phyloP scores from a whole-genome alignment of 2,797 vertebrate genomes.

The Miichthys miiuy region DNA sequence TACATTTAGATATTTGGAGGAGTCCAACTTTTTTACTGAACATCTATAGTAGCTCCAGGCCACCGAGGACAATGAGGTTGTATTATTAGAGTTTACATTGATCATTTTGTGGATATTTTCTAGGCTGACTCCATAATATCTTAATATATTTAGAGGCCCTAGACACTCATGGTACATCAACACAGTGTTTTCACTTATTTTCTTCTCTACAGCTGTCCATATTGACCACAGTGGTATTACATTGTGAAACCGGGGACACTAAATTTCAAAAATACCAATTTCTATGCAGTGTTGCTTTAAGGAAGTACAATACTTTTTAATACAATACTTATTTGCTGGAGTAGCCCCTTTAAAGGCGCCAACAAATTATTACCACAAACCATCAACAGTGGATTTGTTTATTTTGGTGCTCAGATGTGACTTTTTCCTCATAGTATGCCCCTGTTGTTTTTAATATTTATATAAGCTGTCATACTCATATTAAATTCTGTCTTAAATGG shows the following conservation, averaged over 20 bases:
- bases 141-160: not conserved
- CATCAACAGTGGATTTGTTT: not conserved
- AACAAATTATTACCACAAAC: not conserved
- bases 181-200: no score
- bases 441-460: not conserved
- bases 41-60: not conserved
- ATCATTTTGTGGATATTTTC: not conserved
- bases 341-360: not conserved
- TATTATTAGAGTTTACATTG: not conserved
- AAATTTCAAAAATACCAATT: no score
- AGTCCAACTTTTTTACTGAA: not conserved
- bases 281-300: no score
- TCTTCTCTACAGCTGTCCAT: no score
- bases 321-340: not conserved
- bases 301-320: not conserved
- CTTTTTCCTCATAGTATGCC: not conserved
- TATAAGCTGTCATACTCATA: not conserved
- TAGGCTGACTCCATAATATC: not conserved
- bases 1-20: not conserved
- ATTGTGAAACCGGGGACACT: no score
- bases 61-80: not conserved
- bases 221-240: no score
- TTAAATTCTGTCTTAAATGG: not conserved
- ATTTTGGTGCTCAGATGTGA: not conserved
- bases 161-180: not conserved